Percentiles rank a stretch among this genome's conserved stretches.
These are phyloP conservation scores for Ganaspis brasiliensis DNA, from an alignment of 2,888 invertebrate species.

Conservation along the genomic window DNA sequence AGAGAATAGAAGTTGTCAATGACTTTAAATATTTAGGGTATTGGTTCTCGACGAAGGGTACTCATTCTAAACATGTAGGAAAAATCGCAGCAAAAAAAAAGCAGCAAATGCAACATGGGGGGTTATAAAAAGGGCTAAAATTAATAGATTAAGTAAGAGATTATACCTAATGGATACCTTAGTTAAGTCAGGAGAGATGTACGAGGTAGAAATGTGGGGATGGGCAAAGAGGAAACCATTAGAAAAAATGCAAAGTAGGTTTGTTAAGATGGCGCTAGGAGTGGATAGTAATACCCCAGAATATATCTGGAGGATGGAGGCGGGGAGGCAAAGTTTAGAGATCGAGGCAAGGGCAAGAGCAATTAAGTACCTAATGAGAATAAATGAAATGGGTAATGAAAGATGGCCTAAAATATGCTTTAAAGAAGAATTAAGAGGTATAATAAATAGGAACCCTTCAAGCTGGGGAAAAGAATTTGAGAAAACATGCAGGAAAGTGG, in stretches of 20 bases:
- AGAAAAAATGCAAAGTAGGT: not conserved
- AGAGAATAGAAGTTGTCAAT: not conserved
- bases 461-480: constrained; percentile 21
- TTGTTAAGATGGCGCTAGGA: constrained; percentile 50
- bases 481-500: not conserved
- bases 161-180: not conserved
- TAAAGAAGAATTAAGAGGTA: constrained; percentile 26
- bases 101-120: not conserved
- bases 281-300: constrained; percentile 43
- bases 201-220: not conserved
- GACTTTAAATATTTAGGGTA: not conserved
- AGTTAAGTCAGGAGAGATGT: not conserved
- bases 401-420: constrained; percentile 43
- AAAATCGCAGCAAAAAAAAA: not conserved
- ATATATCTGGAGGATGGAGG: constrained; percentile 34
- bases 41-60: not conserved
- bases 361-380: not conserved
- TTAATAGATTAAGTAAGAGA: not conserved
- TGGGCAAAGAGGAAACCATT: not conserved
- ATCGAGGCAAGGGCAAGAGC: not conserved
- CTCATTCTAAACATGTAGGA: not conserved
- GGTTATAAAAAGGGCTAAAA: not conserved
- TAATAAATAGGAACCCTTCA: not conserved
- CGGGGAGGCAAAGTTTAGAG: not conserved
- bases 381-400: constrained; percentile 6